Conservation (phyloP, 2,113 vertebrate genomes). For the Eolophus roseicapilla region DNA sequence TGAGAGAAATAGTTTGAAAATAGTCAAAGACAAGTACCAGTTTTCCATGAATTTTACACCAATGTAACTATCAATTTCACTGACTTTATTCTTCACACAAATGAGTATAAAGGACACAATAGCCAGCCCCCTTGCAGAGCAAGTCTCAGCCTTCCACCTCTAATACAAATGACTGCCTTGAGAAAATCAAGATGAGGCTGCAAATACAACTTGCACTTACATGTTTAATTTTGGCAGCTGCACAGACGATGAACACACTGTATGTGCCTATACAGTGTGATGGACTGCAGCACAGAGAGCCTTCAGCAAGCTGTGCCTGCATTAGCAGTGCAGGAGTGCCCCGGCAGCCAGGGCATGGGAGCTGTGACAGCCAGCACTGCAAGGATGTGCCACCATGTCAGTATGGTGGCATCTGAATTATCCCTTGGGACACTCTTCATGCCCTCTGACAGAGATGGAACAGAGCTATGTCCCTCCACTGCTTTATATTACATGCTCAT, state of each 20-base stretch:
- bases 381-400: not conserved
- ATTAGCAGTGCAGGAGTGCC: not conserved
- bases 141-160: not conserved
- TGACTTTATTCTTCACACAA: not conserved
- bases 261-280: fast-evolving
- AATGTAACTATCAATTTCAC: not conserved
- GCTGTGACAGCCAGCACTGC: not conserved
- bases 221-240: not conserved
- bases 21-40: not conserved
- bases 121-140: not conserved
- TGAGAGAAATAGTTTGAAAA: not conserved
- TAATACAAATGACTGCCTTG: not conserved
- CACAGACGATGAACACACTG: not conserved
- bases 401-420: not conserved
- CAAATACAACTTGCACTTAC: not conserved
- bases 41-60: not conserved
- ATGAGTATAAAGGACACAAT: not conserved
- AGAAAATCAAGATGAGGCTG: not conserved
- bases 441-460: not conserved
- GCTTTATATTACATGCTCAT: not conserved
- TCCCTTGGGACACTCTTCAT: not conserved
- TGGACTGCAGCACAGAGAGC: not conserved
- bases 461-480: not conserved
- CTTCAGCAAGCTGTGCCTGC: not conserved
- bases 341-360: fast-evolving